Percentiles rank a stretch among this genome's conserved stretches.
Conservation (phyloP, 1,140 invertebrate genomes). For the Pararge aegeria region DNA sequence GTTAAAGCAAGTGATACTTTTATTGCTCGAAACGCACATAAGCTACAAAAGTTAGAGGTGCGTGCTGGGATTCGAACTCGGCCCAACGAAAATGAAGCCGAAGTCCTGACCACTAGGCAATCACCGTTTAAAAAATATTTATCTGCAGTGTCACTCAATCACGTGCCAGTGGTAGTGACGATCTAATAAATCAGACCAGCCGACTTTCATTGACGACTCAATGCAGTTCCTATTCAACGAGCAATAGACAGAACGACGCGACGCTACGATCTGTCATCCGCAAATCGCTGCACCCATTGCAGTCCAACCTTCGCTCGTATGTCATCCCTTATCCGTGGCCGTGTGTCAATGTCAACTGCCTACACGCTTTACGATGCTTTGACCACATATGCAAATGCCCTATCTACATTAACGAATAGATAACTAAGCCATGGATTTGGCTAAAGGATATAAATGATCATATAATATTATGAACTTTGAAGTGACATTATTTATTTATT, state of each 20-base stretch:
- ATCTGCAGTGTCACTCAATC: neutral
- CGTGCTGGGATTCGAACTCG: no score
- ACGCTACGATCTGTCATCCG: slow-evolving; percentile 52
- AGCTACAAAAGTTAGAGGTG: no score
- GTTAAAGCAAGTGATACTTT: no score
- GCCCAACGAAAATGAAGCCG: no score
- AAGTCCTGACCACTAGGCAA: no score
- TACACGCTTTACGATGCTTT: slow-evolving; percentile 33
- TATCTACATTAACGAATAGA: slow-evolving; percentile 19
- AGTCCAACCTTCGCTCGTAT: slow-evolving; percentile 42
- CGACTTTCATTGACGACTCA: slow-evolving; percentile 29
- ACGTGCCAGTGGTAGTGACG: slow-evolving; percentile 3
- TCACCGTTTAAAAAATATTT: neutral
- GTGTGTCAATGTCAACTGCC: slow-evolving; percentile 58
- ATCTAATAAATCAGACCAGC: slow-evolving; percentile 9
- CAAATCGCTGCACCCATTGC: slow-evolving; percentile 59
- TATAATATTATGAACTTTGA: neutral
- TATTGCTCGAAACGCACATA: no score
- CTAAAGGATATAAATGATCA: neutral
- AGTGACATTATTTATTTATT: slow-evolving; percentile 2
- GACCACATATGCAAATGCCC: slow-evolving; percentile 50
- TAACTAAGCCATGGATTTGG: slow-evolving; percentile 3
- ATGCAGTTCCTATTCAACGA: slow-evolving; percentile 25
- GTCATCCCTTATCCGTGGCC: slow-evolving; percentile 63
- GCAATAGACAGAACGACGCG: slow-evolving; percentile 31